These are phyloP conservation scores for Lytechinus variegatus DNA, from an alignment of 35 echinoderm and acorn worm species.

Conservation along the genomic window DNA sequence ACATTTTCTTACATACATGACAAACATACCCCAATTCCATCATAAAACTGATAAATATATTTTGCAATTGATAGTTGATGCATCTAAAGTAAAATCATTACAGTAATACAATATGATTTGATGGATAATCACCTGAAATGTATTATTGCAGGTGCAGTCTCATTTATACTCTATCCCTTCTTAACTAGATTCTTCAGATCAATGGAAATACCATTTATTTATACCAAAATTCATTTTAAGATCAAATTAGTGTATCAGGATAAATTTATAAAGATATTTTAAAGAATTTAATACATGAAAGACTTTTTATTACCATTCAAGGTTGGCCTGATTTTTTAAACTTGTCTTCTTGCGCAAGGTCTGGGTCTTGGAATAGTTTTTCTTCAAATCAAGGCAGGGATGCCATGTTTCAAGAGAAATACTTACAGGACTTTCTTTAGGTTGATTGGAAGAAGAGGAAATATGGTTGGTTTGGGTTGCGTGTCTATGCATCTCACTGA, in stretches of 20 bases:
- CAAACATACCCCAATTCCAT: background rate
- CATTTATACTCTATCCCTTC: too few relatives aligned
- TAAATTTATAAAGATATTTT: too few relatives aligned
- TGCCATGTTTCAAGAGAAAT: background rate
- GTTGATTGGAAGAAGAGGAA: background rate
- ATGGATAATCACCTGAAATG: background rate
- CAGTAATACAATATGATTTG: background rate
- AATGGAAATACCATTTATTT: too few relatives aligned
- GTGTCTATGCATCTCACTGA: slow-evolving; percentile 26
- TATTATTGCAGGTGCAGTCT: background rate
- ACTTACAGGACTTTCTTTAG: background rate
- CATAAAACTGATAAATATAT: background rate
- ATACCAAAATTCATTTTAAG: too few relatives aligned
- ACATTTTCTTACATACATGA: background rate
- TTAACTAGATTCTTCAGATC: too few relatives aligned
- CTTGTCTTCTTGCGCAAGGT: background rate
- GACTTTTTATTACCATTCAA: background rate
- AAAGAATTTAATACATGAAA: background rate
- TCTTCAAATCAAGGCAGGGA: background rate
- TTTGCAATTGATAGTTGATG: background rate
- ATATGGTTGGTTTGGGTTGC: background rate
- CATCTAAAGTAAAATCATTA: background rate
- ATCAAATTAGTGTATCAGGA: too few relatives aligned
- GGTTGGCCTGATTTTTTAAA: background rate
- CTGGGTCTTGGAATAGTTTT: background rate